A percentile compares a stretch with the other conserved stretches of the same genome.
These are phyloP conservation scores for Chaetorhynchus papuensis DNA, from an alignment of 2,113 vertebrate species.

Conservation along the genomic window DNA sequence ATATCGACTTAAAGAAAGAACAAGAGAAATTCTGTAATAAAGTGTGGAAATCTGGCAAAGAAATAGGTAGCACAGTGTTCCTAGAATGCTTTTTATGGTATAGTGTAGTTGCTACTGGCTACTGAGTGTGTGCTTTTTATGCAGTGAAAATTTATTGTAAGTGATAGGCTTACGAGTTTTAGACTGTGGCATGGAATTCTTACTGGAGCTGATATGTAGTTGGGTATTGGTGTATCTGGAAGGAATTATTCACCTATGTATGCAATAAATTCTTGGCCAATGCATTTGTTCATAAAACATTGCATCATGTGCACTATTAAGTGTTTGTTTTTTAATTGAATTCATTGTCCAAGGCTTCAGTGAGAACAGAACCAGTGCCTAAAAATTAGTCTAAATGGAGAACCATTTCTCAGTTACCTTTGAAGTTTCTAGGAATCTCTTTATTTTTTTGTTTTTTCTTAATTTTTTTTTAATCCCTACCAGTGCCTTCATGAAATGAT, in stretches of 20 bases:
- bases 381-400: background rate
- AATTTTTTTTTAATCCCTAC: background rate
- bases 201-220: background rate
- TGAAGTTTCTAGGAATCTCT: background rate
- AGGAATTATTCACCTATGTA: background rate
- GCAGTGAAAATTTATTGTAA: background rate
- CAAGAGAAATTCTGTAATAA: constrained; percentile 64
- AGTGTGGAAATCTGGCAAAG: background rate
- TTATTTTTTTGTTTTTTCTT: background rate
- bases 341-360: background rate
- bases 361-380: background rate
- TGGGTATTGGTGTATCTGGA: background rate
- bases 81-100: background rate
- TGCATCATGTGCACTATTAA: background rate
- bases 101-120: background rate
- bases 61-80: constrained; percentile 42
- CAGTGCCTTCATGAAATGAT: background rate
- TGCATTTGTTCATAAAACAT: background rate
- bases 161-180: background rate
- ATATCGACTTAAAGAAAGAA: constrained; percentile 76
- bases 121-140: background rate
- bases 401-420: background rate
- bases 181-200: background rate
- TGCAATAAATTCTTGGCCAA: background rate
- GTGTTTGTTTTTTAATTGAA: background rate